A percentile compares a stretch with the other conserved stretches of the same genome.
Conservation (phyloP, 2,888 invertebrate species). For the Lasioglossum pauxillum region DNA sequence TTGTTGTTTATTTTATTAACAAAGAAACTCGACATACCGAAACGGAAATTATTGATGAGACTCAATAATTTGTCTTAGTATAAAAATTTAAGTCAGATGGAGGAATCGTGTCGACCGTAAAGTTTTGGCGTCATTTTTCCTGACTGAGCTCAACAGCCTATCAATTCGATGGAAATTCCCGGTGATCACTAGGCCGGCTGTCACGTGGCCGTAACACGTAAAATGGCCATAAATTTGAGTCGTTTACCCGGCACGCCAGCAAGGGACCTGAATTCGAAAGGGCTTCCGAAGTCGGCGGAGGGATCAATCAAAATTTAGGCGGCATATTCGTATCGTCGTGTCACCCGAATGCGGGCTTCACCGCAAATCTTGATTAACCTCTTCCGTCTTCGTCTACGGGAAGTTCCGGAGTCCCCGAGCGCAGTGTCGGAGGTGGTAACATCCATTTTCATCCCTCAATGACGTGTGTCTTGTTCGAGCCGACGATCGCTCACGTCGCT, state of each 20-base stretch:
- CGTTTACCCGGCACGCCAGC: background rate
- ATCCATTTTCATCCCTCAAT: conserved; percentile 59
- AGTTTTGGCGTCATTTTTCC: background rate
- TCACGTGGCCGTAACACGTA: conserved; percentile 55
- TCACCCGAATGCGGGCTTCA: conserved; percentile 27
- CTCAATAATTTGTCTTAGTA: background rate
- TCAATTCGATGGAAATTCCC: background rate
- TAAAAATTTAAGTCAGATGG: background rate
- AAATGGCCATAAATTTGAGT: conserved; percentile 65
- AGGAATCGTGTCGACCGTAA: background rate
- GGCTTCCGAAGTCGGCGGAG: conserved; percentile 49
- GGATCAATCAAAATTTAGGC: conserved; percentile 71
- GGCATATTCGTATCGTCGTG: conserved; percentile 31
- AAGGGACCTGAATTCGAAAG: conserved; percentile 51
- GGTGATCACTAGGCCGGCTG: conserved; percentile 25
- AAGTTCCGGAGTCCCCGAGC: conserved; percentile 50
- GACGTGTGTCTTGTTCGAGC: conserved; percentile 42
- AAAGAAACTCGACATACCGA: background rate
- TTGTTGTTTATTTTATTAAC: background rate
- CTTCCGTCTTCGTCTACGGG: conserved; percentile 63
- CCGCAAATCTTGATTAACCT: conserved; percentile 75
- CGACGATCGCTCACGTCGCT: conserved; percentile 11
- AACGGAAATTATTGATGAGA: background rate
- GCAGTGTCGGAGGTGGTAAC: conserved; percentile 31
- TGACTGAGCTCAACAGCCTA: background rate